These are phyloP conservation scores for Scotopteryx bipunctaria DNA, from an alignment of 2,888 invertebrate species.

Conservation along the genomic window DNA sequence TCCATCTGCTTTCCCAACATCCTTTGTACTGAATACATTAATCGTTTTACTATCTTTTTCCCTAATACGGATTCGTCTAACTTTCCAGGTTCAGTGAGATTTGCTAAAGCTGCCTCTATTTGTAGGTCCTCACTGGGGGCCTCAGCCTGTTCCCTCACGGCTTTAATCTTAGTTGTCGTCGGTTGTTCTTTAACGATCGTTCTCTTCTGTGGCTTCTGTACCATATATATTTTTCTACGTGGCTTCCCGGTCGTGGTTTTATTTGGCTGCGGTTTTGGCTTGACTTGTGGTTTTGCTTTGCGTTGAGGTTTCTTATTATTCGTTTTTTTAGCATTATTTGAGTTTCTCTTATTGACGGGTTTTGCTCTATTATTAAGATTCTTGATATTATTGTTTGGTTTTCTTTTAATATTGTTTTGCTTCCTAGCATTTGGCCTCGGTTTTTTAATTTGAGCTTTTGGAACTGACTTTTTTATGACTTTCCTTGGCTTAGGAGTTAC, in stretches of 20 bases:
- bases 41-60: constrained; percentile 46
- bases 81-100: constrained; percentile 27
- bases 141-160: constrained; percentile 9
- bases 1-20: constrained; percentile 44
- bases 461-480: constrained; percentile 1
- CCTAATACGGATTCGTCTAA: constrained; percentile 23
- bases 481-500: constrained; percentile 1
- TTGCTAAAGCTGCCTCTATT: background rate
- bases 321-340: background rate
- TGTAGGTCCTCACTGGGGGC: background rate
- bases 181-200: constrained; percentile 15
- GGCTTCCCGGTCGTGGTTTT: constrained; percentile 3
- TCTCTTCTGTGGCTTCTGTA: background rate
- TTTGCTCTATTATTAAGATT: background rate
- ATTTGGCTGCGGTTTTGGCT: constrained; percentile 26
- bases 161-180: constrained; percentile 18
- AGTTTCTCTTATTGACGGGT: background rate
- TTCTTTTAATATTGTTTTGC: constrained; percentile 19
- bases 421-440: background rate
- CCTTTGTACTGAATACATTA: constrained; percentile 49
- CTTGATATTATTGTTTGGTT: constrained; percentile 7
- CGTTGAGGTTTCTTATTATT: constrained; percentile 26
- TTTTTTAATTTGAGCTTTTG: constrained; percentile 9
- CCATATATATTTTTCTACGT: constrained; percentile 7
- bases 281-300: constrained; percentile 9